Evolutionary conservation across 2,113 vertebrate species (phyloP), one percentile per base, ranked within the genome.

Genomic region (Gyps fulvus): DNA sequence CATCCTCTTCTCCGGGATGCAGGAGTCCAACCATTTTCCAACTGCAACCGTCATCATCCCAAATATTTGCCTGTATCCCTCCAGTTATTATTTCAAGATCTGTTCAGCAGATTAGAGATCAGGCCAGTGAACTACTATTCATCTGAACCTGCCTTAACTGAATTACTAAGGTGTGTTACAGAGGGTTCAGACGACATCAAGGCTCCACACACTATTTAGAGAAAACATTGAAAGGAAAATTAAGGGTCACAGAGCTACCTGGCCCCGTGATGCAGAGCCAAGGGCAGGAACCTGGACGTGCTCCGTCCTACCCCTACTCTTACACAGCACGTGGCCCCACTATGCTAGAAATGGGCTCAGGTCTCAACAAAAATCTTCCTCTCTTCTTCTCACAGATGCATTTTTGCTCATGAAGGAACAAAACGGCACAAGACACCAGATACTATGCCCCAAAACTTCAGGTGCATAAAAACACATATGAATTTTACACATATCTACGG

Each of bases 181-280:
- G 36, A 45, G 45, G 40, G 31, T 49, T n/a, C 54, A 19, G 34
- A 2, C 0, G 42, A 29, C 22, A 54, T 25, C 36, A 72, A 84
- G 32, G 42, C 66, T 67, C 38, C 61, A 3, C 6, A 3, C 25
- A 2, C 3, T 31, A 5, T 5, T 26, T 3, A 34, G 34, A 71
- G 47, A 43, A 26, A 52, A 58, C 19, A 40, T 1, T 7, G 36
- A 54, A 36, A 42, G 57, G 47, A 3, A 82, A 43, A 16, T 15
- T 0, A 4, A 40, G n/a, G 10, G 38, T 38, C 27, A 16, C 10
- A 34, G 67, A 89, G 43, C 17, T 29, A 6, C 61, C 1, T 1
- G 23, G 15, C 19, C 52, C 58, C 0, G 0, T 0, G 11, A 19
- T 4, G 8, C 27, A 57, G 65, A 79, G 54, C 61, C 84, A 69